Base-by-base conservation (phyloP, 2,113 vertebrate genomes). In the Capreolus pygargus region DNA sequence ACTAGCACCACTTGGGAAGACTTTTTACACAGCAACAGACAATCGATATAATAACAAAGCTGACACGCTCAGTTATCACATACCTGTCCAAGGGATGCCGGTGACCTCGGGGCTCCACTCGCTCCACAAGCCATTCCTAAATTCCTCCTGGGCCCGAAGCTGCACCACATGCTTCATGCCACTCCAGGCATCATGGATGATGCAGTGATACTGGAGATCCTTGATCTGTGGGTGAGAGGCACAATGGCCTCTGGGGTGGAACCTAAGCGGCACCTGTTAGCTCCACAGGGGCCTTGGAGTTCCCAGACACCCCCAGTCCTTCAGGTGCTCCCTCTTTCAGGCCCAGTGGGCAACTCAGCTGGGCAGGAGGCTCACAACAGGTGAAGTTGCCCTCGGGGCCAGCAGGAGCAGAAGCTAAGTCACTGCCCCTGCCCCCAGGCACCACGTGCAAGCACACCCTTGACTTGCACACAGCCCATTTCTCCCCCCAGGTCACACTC, bases 1-100 rank as follows among this genome's bases (percentile, higher is more conserved):
- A 27, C 23, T 14, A 25, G 21, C 70, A 30, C 36, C 21, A 74
- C 36, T 25, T 74, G 36, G 21, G 21, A 74, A 74, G 16, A 36
- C 78, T 23, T 23, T 50, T 76, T 33, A 19, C 9, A 39, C 0
- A 15, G 52, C 43, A 4, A 23, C 5, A 76, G 54, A 33, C 33
- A 17, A 19, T 27, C 6, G 52, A 50, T 4, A 36, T 1, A 16
- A 43, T 5, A 11, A n/a, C 23, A 21, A 1, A 67, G 85, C 21
- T 2, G 27, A 91, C 13, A 36, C 0, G 0, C 3, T 0, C 8
- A 9, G 25, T 70, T 52, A 21, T 17, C 30, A 3, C 30, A 4
- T 95, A 99, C 99, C 99, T 98, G 94, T 98, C 99, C 99, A 99
- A 0, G 99, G 99, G 2, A 64, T 91, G 7, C 98, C 98, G 0